Base-by-base conservation (phyloP, 1,140 invertebrate species). In the Sminthurides bifidus region DNA sequence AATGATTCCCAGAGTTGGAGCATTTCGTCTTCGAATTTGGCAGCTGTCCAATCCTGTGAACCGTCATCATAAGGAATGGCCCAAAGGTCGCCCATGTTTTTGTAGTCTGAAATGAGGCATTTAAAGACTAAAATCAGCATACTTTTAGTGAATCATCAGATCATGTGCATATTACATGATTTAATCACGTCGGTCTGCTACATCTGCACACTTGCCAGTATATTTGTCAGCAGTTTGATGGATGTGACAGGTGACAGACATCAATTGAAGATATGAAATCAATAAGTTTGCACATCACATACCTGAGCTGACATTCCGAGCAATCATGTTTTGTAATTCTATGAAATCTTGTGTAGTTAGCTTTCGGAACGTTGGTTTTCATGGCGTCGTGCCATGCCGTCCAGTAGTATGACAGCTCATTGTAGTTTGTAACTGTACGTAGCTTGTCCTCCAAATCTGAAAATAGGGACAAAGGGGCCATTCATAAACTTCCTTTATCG, bases 1-100 rank as follows among this genome's bases (percentile, higher is more conserved):
- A 93, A 67, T 65, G 90, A 76, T n/a, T 76, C 66, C 80, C 82
- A 87, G 1, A 89, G 66, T 15, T 68, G 69, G 52, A 79, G 73
- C 51, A 87, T 69, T 59, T 83, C 76, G 2, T 76, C 67, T 52
- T 75, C 70, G 58, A 84, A 80, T 31, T 77, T 74, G 0, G 70
- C 66, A 14, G 74, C 70, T 6, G 45, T 55, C 46, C 45, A 62
- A 1, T 37, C 26, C 12, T 8, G 12, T 19, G 44, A n/a, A 17
- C 49, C 58, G 23, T 50, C 38, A 23, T 56, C 24, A 43, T 51
- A 56, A 2, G 37, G 38, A 1, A 41, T 29, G 1, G 54, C 17
- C 49, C 40, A 53, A 21, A 52, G 23, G 17, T 54, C 51, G n/a
- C 50, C 30, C 54, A 57, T 57, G 24, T 60, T 44, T 0, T 45